Percentiles rank a stretch among this genome's conserved stretches.
Conservation (phyloP, 2,888 invertebrate species). For the Argyresthia albistria region DNA sequence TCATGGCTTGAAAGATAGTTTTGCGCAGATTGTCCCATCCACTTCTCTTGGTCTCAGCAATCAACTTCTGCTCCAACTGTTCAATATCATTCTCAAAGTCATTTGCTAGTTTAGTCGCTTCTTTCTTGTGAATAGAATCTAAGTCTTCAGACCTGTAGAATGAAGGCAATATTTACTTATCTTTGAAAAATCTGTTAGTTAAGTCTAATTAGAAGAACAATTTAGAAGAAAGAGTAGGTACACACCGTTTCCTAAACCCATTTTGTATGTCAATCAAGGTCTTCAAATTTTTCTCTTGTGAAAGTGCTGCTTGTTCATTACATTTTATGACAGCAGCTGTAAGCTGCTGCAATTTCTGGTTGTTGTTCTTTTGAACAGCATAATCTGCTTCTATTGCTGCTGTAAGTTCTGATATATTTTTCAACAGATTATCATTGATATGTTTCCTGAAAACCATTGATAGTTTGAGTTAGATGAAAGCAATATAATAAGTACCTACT, state of each 20-base stretch:
- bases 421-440: conserved; percentile 31
- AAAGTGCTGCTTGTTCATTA: conserved; percentile 41
- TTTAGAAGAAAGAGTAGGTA: conserved; percentile 2
- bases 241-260: conserved; percentile 44
- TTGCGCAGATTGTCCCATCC: conserved; percentile 44
- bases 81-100: conserved; percentile 47
- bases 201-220: not conserved
- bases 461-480: not conserved
- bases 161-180: not conserved
- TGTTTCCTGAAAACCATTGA: conserved; percentile 33
- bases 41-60: conserved; percentile 45
- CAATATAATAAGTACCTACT: no score
- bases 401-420: conserved; percentile 34
- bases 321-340: conserved; percentile 41
- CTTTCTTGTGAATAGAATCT: conserved; percentile 34
- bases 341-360: conserved; percentile 48
- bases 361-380: conserved; percentile 45
- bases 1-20: conserved; percentile 49
- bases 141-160: conserved; percentile 39
- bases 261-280: conserved; percentile 36
- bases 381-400: conserved; percentile 40
- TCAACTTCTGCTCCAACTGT: conserved; percentile 43
- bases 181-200: not conserved
- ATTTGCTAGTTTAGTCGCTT: conserved; percentile 38
- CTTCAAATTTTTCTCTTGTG: conserved; percentile 43